Evolutionary conservation across 1,140 invertebrate species (phyloP).

Genomic region (Nephotettix cincticeps): DNA sequence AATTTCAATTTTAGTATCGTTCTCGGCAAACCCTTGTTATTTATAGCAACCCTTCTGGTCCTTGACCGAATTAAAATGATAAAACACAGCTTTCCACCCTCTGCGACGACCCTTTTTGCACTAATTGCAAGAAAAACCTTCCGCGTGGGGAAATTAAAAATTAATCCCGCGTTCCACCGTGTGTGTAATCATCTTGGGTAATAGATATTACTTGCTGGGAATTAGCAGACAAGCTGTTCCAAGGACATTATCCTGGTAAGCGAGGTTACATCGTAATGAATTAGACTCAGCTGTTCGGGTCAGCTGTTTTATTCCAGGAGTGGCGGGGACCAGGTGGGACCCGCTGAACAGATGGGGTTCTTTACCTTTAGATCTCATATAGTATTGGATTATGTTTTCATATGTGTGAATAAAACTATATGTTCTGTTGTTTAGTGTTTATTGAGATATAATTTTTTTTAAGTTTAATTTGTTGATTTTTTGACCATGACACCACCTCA

Average conservation of each 20-base stretch:
- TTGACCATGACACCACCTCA: too few relatives aligned
- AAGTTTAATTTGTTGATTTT: too few relatives aligned
- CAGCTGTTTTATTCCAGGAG: slow-evolving; percentile 3
- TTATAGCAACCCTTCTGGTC: slow-evolving; percentile 18
- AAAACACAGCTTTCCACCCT: slow-evolving; percentile 17
- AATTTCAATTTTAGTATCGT: slow-evolving; percentile 30
- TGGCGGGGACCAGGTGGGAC: background rate
- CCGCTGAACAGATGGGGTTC: background rate
- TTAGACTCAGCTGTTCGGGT: background rate
- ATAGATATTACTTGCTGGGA: slow-evolving; percentile 6
- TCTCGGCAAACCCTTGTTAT: slow-evolving; percentile 13
- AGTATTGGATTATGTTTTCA: too few relatives aligned
- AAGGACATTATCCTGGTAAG: slow-evolving; percentile 3
- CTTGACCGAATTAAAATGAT: slow-evolving; percentile 31
- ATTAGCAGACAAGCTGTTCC: background rate
- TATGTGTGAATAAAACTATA: too few relatives aligned
- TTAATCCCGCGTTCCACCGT: slow-evolving; percentile 3
- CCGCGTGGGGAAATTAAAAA: slow-evolving; percentile 29
- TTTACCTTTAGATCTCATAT: too few relatives aligned
- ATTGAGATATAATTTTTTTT: too few relatives aligned
- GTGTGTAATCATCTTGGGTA: background rate
- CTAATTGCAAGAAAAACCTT: slow-evolving; percentile 28
- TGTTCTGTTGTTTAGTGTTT: too few relatives aligned
- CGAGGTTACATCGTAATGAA: slow-evolving; percentile 14
- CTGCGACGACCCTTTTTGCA: background rate